These are phyloP conservation scores for Numida meleagris DNA, from an alignment of 2,113 vertebrate species.

Conservation along the genomic window DNA sequence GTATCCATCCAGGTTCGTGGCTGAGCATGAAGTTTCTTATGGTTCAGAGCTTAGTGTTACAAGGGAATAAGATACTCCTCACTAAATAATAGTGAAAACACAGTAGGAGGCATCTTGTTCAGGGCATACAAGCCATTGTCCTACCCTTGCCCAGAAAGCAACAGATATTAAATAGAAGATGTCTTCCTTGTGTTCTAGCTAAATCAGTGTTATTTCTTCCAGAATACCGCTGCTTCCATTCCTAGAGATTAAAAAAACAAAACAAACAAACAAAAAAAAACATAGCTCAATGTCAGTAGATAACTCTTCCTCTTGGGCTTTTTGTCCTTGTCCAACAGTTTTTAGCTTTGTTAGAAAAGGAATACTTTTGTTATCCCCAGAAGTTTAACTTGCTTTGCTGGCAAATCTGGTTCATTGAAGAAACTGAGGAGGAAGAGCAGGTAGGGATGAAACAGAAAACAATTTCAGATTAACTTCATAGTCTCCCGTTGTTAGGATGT, in stretches of 20 bases:
- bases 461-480: constrained; percentile 29
- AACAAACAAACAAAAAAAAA: too few species aligned
- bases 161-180: constrained; percentile 25
- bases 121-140: constrained; percentile 30
- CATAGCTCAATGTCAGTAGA: constrained; percentile 42
- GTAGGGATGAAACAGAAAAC: constrained; percentile 22
- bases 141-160: constrained; percentile 37
- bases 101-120: constrained; percentile 27
- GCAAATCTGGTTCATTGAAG: constrained; percentile 43
- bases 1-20: not conserved
- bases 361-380: constrained; percentile 28
- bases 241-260: too few species aligned
- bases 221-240: constrained; percentile 23
- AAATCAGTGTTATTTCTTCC: constrained; percentile 52
- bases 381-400: constrained; percentile 59
- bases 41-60: constrained; percentile 21
- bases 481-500: constrained; percentile 30
- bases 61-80: constrained; percentile 15
- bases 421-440: constrained; percentile 28
- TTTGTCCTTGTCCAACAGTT: constrained; percentile 53
- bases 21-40: not conserved
- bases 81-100: not conserved
- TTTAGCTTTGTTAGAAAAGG: constrained; percentile 47
- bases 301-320: constrained; percentile 53
- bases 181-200: constrained; percentile 39